phyloP scores from a whole-genome alignment of 2,888 invertebrate genomes.

The Cheilosia vulpina region DNA sequence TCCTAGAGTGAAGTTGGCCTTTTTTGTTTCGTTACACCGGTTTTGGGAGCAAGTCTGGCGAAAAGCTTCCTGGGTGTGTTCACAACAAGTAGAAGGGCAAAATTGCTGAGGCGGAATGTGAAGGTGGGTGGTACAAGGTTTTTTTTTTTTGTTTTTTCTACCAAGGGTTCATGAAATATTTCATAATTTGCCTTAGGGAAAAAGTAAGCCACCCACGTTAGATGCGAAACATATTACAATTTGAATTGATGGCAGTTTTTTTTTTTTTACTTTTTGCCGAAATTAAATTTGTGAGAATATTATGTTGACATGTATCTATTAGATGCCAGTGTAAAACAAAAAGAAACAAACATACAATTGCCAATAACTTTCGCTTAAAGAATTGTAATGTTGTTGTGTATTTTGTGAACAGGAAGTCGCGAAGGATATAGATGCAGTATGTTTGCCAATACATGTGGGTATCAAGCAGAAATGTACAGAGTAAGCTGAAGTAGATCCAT shows the following conservation, averaged over 20 bases:
- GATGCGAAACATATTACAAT: too few species aligned
- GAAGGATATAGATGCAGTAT: not conserved
- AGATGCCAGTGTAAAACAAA: too few species aligned
- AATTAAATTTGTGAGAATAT: too few species aligned
- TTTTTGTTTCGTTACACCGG: not conserved
- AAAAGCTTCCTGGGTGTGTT: conserved; percentile 23
- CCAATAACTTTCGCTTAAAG: too few species aligned
- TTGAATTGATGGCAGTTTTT: too few species aligned
- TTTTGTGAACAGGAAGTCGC: not conserved
- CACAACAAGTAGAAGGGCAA: conserved; percentile 31
- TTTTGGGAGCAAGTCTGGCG: not conserved
- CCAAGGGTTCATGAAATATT: not conserved
- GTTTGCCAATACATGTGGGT: too few species aligned
- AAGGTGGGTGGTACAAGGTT: not conserved
- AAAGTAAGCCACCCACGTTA: too few species aligned
- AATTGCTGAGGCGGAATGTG: conserved; percentile 20
- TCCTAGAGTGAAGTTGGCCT: conserved; percentile 1
- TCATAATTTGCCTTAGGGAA: conserved; percentile 3
- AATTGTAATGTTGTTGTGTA: not conserved
- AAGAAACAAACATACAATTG: too few species aligned
- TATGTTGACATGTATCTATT: too few species aligned
- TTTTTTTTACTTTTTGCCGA: too few species aligned
- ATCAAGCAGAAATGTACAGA: not conserved
- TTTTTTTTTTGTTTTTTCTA: not conserved
- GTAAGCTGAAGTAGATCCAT: too few species aligned